phyloP scores from a whole-genome alignment of 2,888 invertebrate genomes.

The Campaea margaritaria region DNA sequence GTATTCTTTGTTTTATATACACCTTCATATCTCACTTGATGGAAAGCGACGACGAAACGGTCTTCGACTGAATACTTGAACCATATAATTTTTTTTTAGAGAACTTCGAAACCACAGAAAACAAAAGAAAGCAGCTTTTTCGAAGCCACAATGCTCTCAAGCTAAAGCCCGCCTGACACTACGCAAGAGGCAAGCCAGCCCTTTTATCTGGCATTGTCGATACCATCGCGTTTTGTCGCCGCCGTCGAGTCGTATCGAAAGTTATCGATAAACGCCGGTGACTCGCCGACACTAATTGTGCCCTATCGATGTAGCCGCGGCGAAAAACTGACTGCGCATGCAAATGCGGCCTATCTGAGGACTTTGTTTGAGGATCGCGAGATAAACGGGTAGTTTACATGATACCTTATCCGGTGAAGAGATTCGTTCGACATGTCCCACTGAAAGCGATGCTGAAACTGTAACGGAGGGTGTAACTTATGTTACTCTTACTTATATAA shows the following conservation, averaged over 20 bases:
- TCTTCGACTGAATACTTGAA: too few species aligned
- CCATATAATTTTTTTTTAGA: too few species aligned
- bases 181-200: slow-evolving; percentile 33
- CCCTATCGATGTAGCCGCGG: slow-evolving; percentile 61
- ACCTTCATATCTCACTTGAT: too few species aligned
- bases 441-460: too few species aligned
- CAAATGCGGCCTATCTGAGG: slow-evolving; percentile 56
- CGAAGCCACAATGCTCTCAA: slow-evolving; percentile 1
- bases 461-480: too few species aligned
- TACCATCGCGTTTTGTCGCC: slow-evolving; percentile 77
- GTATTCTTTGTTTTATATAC: too few species aligned
- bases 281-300: slow-evolving; percentile 80
- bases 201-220: slow-evolving; percentile 50
- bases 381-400: slow-evolving; percentile 4
- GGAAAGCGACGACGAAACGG: too few species aligned
- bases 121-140: too few species aligned
- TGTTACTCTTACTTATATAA: too few species aligned
- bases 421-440: background rate
- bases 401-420: background rate
- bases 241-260: slow-evolving; percentile 57
- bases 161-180: slow-evolving; percentile 25
- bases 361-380: slow-evolving; percentile 40
- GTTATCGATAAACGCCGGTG: slow-evolving; percentile 71
- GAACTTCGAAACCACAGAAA: too few species aligned
- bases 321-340: slow-evolving; percentile 63